Conservation (phyloP, 2,888 invertebrate species). For the Parascotia fuliginaria region DNA sequence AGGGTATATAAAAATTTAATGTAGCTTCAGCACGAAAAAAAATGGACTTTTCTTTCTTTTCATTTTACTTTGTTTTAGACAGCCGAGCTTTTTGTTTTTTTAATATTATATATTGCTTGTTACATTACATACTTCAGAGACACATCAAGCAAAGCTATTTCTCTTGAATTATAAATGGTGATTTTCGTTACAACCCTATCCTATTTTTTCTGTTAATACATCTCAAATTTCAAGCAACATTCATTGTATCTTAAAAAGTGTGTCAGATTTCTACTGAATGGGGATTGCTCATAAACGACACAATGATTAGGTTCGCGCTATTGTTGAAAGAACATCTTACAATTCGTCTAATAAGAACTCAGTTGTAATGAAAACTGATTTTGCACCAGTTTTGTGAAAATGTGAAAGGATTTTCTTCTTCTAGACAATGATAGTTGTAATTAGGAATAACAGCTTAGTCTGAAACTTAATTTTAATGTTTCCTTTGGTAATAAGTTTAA, state of each 20-base stretch:
- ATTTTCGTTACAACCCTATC: neutral
- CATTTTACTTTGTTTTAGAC: no score
- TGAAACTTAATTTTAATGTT: neutral
- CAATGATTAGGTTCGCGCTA: constrained; percentile 50
- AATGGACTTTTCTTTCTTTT: no score
- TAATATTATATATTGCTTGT: no score
- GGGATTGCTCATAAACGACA: constrained; percentile 52
- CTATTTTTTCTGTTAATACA: neutral
- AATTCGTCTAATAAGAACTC: constrained; percentile 42
- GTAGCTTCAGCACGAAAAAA: no score
- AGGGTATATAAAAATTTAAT: no score
- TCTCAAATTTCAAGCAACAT: constrained; percentile 2
- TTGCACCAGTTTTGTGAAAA: constrained; percentile 8
- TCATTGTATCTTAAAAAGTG: constrained; percentile 7
- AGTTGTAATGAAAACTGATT: constrained; percentile 38
- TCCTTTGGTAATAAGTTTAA: no score
- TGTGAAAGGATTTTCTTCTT: constrained; percentile 12
- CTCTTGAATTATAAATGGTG: no score
- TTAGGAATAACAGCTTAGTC: constrained; percentile 19
- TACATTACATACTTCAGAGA: no score
- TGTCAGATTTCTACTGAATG: constrained; percentile 34
- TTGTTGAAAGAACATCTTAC: constrained; percentile 40
- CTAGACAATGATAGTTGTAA: constrained; percentile 29
- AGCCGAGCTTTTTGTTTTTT: no score
- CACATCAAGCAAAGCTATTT: no score